A percentile compares a stretch with the other conserved stretches of the same genome.
Evolutionary conservation across 2,113 vertebrate genomes (phyloP).

Genomic region (Mormoops blainvillei): DNA sequence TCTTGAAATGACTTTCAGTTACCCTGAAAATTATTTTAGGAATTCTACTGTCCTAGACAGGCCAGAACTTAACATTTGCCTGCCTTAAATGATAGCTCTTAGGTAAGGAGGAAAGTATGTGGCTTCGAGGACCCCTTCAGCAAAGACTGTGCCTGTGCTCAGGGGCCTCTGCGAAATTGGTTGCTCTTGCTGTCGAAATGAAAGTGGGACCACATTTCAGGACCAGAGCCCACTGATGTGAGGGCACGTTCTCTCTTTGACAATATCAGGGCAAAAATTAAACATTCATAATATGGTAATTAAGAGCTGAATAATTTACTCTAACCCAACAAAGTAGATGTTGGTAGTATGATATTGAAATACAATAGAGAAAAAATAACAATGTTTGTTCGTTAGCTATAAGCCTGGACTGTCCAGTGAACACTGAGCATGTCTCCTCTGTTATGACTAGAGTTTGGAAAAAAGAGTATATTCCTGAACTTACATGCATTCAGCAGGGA

Average conservation of each 20-base stretch:
- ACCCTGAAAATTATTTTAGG: background rate
- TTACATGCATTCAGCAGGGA: background rate
- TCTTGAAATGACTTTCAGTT: background rate
- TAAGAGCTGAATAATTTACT: constrained; percentile 81
- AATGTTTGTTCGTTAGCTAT: constrained; percentile 19
- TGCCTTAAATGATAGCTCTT: background rate
- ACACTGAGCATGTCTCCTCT: background rate
- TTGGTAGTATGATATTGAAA: constrained; percentile 56
- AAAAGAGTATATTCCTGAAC: background rate
- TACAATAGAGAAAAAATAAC: constrained; percentile 39
- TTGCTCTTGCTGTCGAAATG: background rate
- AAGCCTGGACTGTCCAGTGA: background rate
- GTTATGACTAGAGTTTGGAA: background rate
- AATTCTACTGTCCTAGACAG: background rate
- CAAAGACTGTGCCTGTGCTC: background rate
- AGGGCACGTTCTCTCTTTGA: constrained; percentile 75
- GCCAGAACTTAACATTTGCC: background rate
- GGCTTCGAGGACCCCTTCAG: background rate
- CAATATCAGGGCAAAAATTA: constrained; percentile 78
- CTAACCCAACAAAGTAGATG: constrained; percentile 73
- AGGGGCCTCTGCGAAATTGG: background rate
- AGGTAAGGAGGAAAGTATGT: background rate
- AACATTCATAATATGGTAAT: constrained; percentile 83
- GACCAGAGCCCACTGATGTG: background rate
- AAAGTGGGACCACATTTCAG: background rate